These are phyloP conservation scores for Ophiodon elongatus DNA, from an alignment of 2,113 vertebrate species.

Conservation along the genomic window DNA sequence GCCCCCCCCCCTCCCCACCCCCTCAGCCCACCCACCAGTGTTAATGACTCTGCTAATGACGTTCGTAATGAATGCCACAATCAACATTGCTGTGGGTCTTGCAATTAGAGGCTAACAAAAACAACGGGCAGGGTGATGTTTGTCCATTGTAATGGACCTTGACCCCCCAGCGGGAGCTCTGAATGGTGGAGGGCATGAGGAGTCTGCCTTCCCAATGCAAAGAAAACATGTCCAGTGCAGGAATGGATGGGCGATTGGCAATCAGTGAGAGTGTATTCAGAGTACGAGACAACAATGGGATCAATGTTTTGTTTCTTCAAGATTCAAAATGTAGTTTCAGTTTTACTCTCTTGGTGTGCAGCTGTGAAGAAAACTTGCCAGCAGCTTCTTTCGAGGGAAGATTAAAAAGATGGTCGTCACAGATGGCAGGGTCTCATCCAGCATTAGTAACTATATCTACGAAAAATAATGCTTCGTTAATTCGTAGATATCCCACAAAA, in stretches of 20 bases:
- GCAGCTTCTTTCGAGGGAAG: neutral
- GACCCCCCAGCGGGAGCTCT: conserved; percentile 53
- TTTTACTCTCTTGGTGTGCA: neutral
- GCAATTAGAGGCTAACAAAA: conserved; percentile 65
- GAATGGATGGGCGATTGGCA: conserved; percentile 4
- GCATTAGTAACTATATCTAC: too few relatives aligned
- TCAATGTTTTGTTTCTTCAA: neutral
- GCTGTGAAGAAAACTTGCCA: neutral
- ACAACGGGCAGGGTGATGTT: conserved; percentile 62
- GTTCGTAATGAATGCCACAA: conserved; percentile 72
- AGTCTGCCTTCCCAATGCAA: conserved; percentile 34
- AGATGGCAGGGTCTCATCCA: too few relatives aligned
- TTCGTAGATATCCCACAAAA: too few relatives aligned
- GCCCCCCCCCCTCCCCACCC: conserved; percentile 45
- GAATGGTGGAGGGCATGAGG: conserved; percentile 50
- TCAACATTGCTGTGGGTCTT: conserved; percentile 58
- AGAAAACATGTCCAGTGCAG: conserved; percentile 13
- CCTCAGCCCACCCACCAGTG: conserved; percentile 34
- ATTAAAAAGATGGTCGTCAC: neutral
- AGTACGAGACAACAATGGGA: neutral
- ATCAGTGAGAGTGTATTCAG: conserved; percentile 18
- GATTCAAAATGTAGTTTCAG: neutral
- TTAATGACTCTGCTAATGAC: conserved; percentile 76
- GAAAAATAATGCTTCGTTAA: too few relatives aligned
- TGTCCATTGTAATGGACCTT: conserved; percentile 73